Evolutionary conservation across 2,888 invertebrate genomes (phyloP).

Genomic region (Pseudococcus viburni): DNA sequence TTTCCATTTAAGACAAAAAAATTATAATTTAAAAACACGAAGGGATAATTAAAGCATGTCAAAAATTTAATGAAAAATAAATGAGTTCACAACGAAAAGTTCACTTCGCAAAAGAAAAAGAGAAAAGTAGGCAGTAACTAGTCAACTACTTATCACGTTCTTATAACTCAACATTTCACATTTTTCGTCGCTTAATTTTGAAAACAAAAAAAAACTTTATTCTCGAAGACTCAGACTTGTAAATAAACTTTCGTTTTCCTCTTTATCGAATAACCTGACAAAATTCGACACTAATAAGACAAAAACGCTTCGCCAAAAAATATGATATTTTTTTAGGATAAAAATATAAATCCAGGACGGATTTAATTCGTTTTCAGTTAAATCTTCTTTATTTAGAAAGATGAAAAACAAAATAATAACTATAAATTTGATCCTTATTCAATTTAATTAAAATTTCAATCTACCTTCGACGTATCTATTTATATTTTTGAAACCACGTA

Average conservation of each 20-base stretch:
- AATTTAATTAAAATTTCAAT: neutral
- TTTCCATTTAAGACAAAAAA: no score
- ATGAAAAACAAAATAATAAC: neutral
- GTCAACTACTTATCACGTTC: slow-evolving; percentile 23
- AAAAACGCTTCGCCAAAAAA: neutral
- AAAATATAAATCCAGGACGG: neutral
- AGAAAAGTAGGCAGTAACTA: neutral
- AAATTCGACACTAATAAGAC: neutral
- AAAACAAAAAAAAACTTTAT: neutral
- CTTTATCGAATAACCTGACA: neutral
- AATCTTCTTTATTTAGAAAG: neutral
- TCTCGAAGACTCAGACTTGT: neutral
- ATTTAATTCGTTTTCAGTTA: neutral
- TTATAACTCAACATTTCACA: neutral
- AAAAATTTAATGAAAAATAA: slow-evolving; percentile 10
- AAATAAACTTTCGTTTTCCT: neutral
- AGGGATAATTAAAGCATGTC: neutral
- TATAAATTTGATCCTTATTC: neutral
- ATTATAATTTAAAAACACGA: neutral
- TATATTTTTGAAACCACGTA: neutral
- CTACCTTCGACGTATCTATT: neutral
- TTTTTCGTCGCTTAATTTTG: slow-evolving; percentile 6
- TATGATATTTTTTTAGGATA: neutral
- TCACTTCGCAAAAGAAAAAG: neutral
- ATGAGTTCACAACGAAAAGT: neutral